phyloP scores from a whole-genome alignment of 1,140 invertebrate species.

The Branchinecta lynchi region DNA sequence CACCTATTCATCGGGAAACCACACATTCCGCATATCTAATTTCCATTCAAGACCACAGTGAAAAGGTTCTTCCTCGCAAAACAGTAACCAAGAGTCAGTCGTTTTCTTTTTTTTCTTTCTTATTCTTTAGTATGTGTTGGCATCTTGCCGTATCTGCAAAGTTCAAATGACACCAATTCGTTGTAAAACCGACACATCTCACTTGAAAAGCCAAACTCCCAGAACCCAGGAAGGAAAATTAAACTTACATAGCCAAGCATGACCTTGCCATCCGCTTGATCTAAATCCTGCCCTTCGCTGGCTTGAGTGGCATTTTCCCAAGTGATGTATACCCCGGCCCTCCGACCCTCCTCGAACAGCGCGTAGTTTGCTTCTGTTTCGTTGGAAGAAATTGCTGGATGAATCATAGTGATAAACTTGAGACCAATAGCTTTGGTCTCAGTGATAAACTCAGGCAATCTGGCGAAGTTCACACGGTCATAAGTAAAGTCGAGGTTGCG shows the following conservation, averaged over 20 bases:
- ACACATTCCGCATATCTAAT: too few relatives aligned
- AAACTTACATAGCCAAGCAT: not conserved
- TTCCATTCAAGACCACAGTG: too few relatives aligned
- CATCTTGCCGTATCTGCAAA: too few relatives aligned
- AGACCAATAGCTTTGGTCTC: constrained; percentile 23
- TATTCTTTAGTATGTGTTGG: too few relatives aligned
- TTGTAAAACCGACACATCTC: too few relatives aligned
- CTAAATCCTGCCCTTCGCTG: not conserved
- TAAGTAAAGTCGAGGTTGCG: constrained; percentile 32
- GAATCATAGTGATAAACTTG: constrained; percentile 33
- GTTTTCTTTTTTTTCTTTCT: too few relatives aligned
- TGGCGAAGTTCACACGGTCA: constrained; percentile 29
- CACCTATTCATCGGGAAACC: too few relatives aligned
- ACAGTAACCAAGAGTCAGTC: too few relatives aligned
- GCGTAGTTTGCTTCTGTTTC: constrained; percentile 12
- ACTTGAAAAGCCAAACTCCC: too few relatives aligned
- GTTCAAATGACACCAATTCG: too few relatives aligned
- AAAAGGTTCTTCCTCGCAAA: too few relatives aligned
- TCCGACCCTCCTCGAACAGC: constrained; percentile 23
- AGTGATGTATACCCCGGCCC: constrained; percentile 20
- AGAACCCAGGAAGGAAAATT: too few relatives aligned
- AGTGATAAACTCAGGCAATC: constrained; percentile 32
- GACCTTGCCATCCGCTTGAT: not conserved
- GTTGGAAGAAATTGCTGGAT: constrained; percentile 19
- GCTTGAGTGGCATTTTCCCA: constrained; percentile 14